Base-by-base conservation (phyloP, 1,140 invertebrate species). In the Lepidurus packardi region DNA sequence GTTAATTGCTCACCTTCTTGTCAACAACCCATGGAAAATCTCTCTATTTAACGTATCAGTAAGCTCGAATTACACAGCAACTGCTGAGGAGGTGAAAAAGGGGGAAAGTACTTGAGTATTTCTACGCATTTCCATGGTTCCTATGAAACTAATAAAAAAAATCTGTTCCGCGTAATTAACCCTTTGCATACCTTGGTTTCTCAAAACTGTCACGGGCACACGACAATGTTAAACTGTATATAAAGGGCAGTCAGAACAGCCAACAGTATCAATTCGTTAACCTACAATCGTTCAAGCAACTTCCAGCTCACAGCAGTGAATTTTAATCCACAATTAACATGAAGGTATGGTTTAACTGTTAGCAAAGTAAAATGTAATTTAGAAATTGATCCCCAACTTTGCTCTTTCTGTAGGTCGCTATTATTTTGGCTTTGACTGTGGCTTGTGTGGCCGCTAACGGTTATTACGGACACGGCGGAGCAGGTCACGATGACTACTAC, bases 111-210 rank as follows among this genome's bases (percentile, higher is more conserved):
- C 53, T 65, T 7, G 53, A 21, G n/a, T n/a, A 7, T 65, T 65
- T 65, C n/a, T 65, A 65, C 53, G 13, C n/a, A 65, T 21, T 21
- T 65, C 9, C 21, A 65, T 4, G 13, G 16, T 8, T 65, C n/a
- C 21, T 65, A 65, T 16, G 53, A 13, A 65, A 16, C 3, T 13
- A 21, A 47, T 16, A 65, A 65, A 65, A 65, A 65, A 65, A 9
- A n/a, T 65, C 9, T 65, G 53, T 65, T 65, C 53, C 53, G n/a
- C 16, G 53, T 65, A 65, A 65, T 21, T 65, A 65, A 65, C 53
- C 45, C 45, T 65, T 7, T 65, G 53, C 21, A 65, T 21, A 65
- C 53, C 21, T 65, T 3, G 2, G 8, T 7, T 16, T 16, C 16
- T 16, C 34, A 0, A 16, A n/a, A n/a, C 1, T 65, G 8, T 65